A percentile compares a stretch with the other conserved stretches of the same genome.
Conservation (phyloP, 1,140 invertebrate species). For the Solen grandis region DNA sequence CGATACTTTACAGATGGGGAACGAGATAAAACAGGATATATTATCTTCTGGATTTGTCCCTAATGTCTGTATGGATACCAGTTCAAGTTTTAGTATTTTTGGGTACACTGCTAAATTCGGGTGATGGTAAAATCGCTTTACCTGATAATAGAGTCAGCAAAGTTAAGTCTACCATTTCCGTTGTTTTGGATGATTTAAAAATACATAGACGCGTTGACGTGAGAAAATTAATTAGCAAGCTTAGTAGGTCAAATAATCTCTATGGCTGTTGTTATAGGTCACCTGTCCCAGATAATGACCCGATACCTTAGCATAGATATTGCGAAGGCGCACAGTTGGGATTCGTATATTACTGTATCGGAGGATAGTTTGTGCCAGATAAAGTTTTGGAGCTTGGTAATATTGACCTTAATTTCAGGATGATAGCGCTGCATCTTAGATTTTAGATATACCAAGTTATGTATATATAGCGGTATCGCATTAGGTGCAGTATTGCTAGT, state of each 20-base stretch:
- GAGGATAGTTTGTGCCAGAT: constrained; percentile 7
- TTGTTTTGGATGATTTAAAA: background rate
- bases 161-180: background rate
- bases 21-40: background rate
- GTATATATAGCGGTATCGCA: background rate
- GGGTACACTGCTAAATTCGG: too few species aligned
- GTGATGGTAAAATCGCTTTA: background rate
- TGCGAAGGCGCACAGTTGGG: background rate
- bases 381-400: background rate
- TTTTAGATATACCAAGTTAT: background rate
- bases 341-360: background rate
- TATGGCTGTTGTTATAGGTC: constrained; percentile 10
- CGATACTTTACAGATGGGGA: background rate
- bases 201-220: background rate
- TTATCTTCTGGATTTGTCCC: background rate
- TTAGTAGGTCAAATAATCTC: constrained; percentile 18
- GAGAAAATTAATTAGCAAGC: background rate
- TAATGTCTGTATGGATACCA: background rate
- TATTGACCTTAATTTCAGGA: too few species aligned
- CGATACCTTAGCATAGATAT: constrained; percentile 33
- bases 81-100: background rate
- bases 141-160: background rate
- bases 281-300: constrained; percentile 24
- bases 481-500: background rate
- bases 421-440: too few species aligned